Conservation (phyloP, 2,113 vertebrate species). For the Apteryx mantelli region DNA sequence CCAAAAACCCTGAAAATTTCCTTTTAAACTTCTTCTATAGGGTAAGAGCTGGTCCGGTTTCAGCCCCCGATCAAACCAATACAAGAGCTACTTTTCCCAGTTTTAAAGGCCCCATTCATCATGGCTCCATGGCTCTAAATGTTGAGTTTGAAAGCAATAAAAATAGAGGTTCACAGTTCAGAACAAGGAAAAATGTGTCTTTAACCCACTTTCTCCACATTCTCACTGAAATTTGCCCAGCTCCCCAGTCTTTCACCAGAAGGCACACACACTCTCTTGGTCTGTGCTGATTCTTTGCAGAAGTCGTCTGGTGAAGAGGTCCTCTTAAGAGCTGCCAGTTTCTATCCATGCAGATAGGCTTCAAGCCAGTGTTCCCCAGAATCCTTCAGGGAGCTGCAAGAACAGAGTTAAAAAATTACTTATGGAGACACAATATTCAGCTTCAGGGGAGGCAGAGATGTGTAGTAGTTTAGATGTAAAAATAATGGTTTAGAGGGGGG, state of each 20-base stretch:
- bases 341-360: slow-evolving; percentile 50
- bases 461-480: no score
- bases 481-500: no score
- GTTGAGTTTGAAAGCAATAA: not conserved
- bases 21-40: not conserved
- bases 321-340: not conserved
- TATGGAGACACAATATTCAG: not conserved
- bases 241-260: not conserved
- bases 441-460: not conserved
- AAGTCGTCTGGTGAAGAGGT: not conserved
- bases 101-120: not conserved
- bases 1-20: not conserved
- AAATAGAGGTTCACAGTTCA: not conserved
- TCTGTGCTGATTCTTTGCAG: not conserved
- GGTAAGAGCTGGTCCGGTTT: not conserved
- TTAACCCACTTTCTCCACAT: not conserved
- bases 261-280: not conserved
- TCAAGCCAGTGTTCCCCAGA: slow-evolving; percentile 67
- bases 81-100: not conserved
- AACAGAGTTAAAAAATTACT: not conserved
- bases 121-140: not conserved
- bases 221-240: slow-evolving; percentile 39
- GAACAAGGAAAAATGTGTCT: not conserved
- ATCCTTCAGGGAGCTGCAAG: slow-evolving; percentile 59
- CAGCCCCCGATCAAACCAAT: not conserved